Conservation (phyloP, 2,797 vertebrate species). For the Pseudomugil tenellus region DNA sequence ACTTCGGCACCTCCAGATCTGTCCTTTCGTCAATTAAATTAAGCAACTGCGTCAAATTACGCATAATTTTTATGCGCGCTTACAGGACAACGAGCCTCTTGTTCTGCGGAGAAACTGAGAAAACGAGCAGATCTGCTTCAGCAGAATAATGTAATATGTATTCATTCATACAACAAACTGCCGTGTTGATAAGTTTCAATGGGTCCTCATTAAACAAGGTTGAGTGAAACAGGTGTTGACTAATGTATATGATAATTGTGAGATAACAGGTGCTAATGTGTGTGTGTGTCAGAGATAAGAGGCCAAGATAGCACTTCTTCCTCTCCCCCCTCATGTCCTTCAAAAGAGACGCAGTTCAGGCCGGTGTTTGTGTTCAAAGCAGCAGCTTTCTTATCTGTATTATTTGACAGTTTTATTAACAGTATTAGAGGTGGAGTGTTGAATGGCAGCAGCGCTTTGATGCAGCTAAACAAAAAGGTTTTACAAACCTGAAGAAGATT, state of each 20-base stretch:
- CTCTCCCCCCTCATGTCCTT: constrained; percentile 46
- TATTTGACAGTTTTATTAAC: constrained; percentile 47
- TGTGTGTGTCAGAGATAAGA: constrained; percentile 65
- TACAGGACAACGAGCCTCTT: neutral
- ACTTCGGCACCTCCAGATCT: constrained; percentile 37
- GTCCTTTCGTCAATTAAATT: constrained; percentile 45
- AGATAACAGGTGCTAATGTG: constrained; percentile 83
- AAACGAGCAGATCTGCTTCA: neutral
- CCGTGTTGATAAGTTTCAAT: constrained; percentile 47
- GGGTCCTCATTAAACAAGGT: constrained; percentile 78
- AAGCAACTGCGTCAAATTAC: constrained; percentile 10
- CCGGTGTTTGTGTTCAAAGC: constrained; percentile 53
- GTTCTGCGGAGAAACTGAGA: neutral
- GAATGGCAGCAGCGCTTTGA: no score
- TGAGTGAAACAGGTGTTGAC: constrained; percentile 85
- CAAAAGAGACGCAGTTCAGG: constrained; percentile 61
- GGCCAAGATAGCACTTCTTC: constrained; percentile 74
- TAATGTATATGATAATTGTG: constrained; percentile 87
- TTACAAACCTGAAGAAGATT: no score
- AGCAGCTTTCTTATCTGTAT: constrained; percentile 42
- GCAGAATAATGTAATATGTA: no score
- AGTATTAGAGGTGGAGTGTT: constrained; percentile 12
- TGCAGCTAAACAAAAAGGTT: no score
- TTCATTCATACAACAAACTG: constrained; percentile 60
- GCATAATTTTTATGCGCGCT: constrained; percentile 6